phyloP scores from a whole-genome alignment of 2,888 invertebrate genomes.

The Silvanus unidentatus region DNA sequence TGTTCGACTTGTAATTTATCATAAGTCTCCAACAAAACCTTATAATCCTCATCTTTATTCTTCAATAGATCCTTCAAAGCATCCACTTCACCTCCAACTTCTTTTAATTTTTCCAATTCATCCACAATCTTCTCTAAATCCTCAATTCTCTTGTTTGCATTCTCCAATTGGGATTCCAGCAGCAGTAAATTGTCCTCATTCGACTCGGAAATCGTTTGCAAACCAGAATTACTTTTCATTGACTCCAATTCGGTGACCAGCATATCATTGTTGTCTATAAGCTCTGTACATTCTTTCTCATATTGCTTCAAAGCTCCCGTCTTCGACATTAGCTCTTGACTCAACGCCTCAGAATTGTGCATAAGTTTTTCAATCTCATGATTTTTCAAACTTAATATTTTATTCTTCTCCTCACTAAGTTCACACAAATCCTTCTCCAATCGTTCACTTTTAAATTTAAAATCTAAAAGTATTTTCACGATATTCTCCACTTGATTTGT shows the following conservation, averaged over 20 bases:
- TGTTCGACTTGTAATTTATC: conserved; percentile 26
- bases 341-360: conserved; percentile 39
- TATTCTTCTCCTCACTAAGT: conserved; percentile 49
- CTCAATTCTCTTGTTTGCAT: conserved; percentile 37
- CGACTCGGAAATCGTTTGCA: conserved; percentile 66
- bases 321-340: conserved; percentile 39
- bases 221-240: conserved; percentile 57
- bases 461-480: conserved; percentile 53
- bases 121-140: conserved; percentile 41
- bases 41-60: conserved; percentile 24
- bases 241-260: conserved; percentile 61
- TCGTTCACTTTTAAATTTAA: conserved; percentile 54
- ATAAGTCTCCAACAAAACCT: conserved; percentile 32
- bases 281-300: conserved; percentile 56
- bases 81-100: conserved; percentile 6
- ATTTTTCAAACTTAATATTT: conserved; percentile 39
- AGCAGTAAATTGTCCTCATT: conserved; percentile 63
- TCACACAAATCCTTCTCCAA: conserved; percentile 55
- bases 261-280: conserved; percentile 66
- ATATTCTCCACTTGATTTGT: conserved; percentile 49
- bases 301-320: conserved; percentile 46
- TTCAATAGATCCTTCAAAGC: conserved; percentile 9
- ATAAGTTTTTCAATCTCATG: conserved; percentile 43
- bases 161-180: conserved; percentile 60
- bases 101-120: conserved; percentile 2